A percentile compares a stretch with the other conserved stretches of the same genome.
Evolutionary conservation across 2,113 vertebrate genomes (phyloP).

Genomic region (Bufo bufo): DNA sequence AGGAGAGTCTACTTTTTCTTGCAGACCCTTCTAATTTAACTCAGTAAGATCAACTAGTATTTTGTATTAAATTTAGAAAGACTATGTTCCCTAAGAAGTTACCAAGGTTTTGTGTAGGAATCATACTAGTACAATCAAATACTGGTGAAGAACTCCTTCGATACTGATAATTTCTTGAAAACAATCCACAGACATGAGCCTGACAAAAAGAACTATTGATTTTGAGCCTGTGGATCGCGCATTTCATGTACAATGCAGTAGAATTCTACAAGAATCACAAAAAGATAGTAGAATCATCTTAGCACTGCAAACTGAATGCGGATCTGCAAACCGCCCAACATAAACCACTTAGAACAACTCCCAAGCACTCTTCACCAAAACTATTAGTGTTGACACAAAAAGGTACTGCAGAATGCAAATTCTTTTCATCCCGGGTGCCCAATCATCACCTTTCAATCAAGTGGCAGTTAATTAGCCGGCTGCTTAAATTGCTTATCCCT

Average conservation of each 20-base stretch:
- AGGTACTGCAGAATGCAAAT: background rate
- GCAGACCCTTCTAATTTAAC: no score
- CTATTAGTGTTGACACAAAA: background rate
- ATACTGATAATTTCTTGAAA: no score
- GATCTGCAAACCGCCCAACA: background rate
- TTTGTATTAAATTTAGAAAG: no score
- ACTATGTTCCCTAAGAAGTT: no score
- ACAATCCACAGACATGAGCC: background rate
- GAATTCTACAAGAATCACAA: background rate
- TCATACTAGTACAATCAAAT: no score
- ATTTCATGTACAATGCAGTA: background rate
- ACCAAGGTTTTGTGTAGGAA: no score
- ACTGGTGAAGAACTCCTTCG: no score
- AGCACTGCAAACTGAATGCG: background rate
- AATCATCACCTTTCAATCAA: constrained; percentile 16
- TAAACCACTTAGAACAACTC: background rate
- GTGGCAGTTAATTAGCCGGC: background rate
- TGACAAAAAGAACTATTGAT: background rate
- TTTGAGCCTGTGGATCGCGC: background rate
- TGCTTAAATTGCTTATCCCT: background rate
- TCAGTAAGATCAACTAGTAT: no score
- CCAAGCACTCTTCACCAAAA: background rate
- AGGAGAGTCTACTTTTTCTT: no score
- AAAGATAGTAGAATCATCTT: background rate
- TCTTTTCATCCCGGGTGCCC: background rate